Percentiles rank a stretch among this genome's conserved stretches.
These are phyloP conservation scores for Alloplasta piceator DNA, from an alignment of 2,888 invertebrate species.

Conservation along the genomic window DNA sequence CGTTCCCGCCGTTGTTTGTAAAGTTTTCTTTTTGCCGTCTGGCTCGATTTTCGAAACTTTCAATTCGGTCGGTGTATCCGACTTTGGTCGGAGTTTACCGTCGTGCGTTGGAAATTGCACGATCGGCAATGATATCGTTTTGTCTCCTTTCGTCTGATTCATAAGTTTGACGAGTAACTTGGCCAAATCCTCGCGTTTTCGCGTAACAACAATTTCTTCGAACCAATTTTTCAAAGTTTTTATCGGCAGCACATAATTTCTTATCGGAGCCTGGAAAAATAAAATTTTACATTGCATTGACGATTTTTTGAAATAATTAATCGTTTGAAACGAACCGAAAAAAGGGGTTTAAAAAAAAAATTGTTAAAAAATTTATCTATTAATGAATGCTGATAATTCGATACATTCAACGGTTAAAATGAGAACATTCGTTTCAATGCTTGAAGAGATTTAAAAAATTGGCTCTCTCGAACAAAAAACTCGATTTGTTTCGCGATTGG, in stretches of 20 bases:
- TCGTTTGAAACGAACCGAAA: too few relatives aligned
- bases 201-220: constrained; percentile 91
- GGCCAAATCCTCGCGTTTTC: constrained; percentile 94
- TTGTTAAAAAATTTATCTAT: constrained; percentile 7
- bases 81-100: constrained; percentile 84
- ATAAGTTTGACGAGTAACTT: constrained; percentile 90
- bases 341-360: too few relatives aligned
- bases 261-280: constrained; percentile 89
- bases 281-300: constrained; percentile 41
- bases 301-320: constrained; percentile 26
- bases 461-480: too few relatives aligned
- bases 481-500: too few relatives aligned
- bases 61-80: constrained; percentile 72
- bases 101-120: constrained; percentile 91
- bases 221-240: constrained; percentile 94
- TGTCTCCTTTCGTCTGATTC: constrained; percentile 89
- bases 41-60: constrained; percentile 66
- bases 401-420: too few relatives aligned
- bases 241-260: constrained; percentile 93
- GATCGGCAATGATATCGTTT: constrained; percentile 87
- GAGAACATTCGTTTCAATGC: too few relatives aligned
- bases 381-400: neutral
- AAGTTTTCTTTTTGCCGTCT: constrained; percentile 68
- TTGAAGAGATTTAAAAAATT: too few relatives aligned
- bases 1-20: constrained; percentile 64